Evolutionary conservation across 2,888 invertebrate species (phyloP).

Genomic region (Volucella inflata): DNA sequence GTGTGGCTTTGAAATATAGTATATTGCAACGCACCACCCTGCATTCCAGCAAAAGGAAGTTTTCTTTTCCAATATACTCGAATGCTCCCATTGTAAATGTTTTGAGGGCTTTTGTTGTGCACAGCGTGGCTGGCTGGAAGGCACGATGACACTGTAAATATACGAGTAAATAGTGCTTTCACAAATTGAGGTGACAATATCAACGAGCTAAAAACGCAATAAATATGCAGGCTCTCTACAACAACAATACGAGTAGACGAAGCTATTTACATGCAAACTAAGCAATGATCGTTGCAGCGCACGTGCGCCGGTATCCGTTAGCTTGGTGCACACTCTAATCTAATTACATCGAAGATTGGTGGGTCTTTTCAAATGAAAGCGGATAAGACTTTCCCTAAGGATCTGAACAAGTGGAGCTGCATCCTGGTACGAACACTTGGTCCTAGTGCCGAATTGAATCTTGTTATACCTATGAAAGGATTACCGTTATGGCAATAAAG

Average conservation of each 20-base stretch:
- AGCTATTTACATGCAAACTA: conserved; percentile 70
- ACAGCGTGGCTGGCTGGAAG: conserved; percentile 3
- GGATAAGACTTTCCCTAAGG: background rate
- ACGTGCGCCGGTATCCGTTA: conserved; percentile 7
- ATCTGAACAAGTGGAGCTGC: background rate
- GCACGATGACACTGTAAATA: conserved; percentile 23
- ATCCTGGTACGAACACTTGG: background rate
- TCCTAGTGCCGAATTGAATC: conserved; percentile 60
- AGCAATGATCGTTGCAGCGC: conserved; percentile 57
- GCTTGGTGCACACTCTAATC: conserved; percentile 60
- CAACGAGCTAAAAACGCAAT: conserved; percentile 67
- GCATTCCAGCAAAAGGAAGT: conserved; percentile 14
- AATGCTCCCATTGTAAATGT: background rate
- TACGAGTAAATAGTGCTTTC: conserved; percentile 33
- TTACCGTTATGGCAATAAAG: conserved; percentile 64
- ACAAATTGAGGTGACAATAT: conserved; percentile 70
- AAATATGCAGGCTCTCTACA: conserved; percentile 59
- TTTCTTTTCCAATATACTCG: conserved; percentile 46
- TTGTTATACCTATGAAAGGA: conserved; percentile 62
- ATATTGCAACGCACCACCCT: conserved; percentile 39
- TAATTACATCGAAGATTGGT: conserved; percentile 37
- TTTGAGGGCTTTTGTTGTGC: conserved; percentile 21
- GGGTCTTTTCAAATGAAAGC: conserved; percentile 25
- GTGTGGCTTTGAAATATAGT: conserved; percentile 68
- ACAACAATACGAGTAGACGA: conserved; percentile 51